Percentiles rank a stretch among this genome's conserved stretches.
phyloP scores from a whole-genome alignment of 2,113 vertebrate species.

The Urocynchramus pylzowi region DNA sequence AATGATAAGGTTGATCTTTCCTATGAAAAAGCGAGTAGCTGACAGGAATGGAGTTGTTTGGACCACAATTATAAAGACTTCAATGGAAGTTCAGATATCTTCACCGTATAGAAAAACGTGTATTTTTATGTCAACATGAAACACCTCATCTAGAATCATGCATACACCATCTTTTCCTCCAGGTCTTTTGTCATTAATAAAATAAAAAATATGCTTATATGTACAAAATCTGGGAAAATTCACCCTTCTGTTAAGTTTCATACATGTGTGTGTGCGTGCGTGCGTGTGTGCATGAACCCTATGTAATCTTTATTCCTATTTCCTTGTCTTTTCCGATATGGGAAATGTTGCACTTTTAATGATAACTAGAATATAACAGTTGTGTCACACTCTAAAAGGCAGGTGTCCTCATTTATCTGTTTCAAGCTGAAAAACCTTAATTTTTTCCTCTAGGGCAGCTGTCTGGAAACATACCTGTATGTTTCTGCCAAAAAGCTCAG shows the following conservation, averaged over 20 bases:
- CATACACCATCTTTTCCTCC: not conserved
- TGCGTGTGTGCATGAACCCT: accelerated
- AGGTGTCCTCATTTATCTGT: not conserved
- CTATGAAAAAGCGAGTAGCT: not conserved
- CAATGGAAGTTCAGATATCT: not conserved
- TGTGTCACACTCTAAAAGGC: not conserved
- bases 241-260: not conserved
- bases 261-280: accelerated
- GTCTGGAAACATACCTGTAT: not conserved
- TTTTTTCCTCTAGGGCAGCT: not conserved
- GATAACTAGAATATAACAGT: not conserved
- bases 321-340: not conserved
- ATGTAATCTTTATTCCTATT: not conserved
- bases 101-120: accelerated
- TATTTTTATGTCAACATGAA: not conserved
- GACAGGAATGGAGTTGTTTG: not conserved
- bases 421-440: not conserved
- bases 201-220: not conserved
- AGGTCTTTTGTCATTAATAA: not conserved
- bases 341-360: not conserved
- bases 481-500: not conserved
- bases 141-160: not conserved
- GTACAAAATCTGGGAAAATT: not conserved
- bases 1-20: not conserved
- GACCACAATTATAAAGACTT: not conserved